Evolutionary conservation across 2,888 invertebrate species (phyloP), one percentile per base, ranked within the genome.

Genomic region (Crepidodera aurea): DNA sequence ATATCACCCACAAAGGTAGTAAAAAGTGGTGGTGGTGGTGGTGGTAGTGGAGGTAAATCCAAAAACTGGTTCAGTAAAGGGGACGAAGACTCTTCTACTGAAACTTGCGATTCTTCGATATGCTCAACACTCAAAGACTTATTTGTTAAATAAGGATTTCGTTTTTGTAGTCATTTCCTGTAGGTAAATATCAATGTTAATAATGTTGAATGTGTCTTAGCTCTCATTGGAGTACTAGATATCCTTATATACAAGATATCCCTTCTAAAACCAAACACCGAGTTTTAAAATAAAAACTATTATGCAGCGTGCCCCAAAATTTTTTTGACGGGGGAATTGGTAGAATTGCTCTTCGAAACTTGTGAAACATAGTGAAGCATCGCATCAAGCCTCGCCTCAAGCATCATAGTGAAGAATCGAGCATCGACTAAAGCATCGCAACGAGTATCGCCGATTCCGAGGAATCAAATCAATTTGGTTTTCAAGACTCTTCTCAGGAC

Each of bases 81-180:
- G 37, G 90, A 90, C 63, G 91, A 90, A 58, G 85, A 88, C 61
- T 82, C 85, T 6, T 46, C 69, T 25, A 80, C 85, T 60, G 90
- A 91, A 71, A 85, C 89, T 19, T 92, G 92, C 81, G 93, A 93
- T 73, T 88, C 91, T 39, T 90, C 90, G 25, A 85, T 93, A 70
- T 93, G 93, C 82, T 89, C 92, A 67, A 91, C 93, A 44, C 83
- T 93, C 54, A 93, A 93, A 81, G 93, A 93, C 82, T 87, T 93
- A 53, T 93, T 93, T 79, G 93, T 92, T 77, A 93, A 93, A 87
- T 90, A 87, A 83, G 53, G 39, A 25, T 15, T 8, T 12, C 19
- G 10, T n/a, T 15, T 8, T 22, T 39, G 19, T 48, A 55, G 13
- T 42, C 40, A 32, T 10, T 56, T 51, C 32, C 25, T 46, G 39